These are phyloP conservation scores for Mesoligia furuncula DNA, from an alignment of 2,888 invertebrate genomes.

Conservation along the genomic window DNA sequence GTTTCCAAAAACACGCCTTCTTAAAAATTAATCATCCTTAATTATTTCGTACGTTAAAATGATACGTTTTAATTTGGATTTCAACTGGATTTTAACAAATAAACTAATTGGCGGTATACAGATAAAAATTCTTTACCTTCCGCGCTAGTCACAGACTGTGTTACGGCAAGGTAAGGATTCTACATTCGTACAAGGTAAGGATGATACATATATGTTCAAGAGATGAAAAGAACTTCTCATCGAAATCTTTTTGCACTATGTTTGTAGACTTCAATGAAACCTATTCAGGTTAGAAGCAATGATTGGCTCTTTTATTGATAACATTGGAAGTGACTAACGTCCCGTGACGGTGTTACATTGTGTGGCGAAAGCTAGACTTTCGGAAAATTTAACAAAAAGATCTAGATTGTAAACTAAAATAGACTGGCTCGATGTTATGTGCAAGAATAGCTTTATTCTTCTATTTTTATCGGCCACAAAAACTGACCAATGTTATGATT, in stretches of 20 bases:
- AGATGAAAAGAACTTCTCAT: background rate
- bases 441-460: background rate
- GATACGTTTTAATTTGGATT: too few relatives aligned
- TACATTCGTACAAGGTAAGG: too few relatives aligned
- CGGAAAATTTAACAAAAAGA: conserved; percentile 10
- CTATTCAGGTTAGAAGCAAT: conserved; percentile 20
- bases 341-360: conserved; percentile 1
- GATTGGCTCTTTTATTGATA: conserved; percentile 30
- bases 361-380: conserved; percentile 39
- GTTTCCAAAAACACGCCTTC: too few relatives aligned
- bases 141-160: too few relatives aligned
- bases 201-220: conserved; percentile 5
- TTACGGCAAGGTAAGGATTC: too few relatives aligned
- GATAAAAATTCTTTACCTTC: too few relatives aligned
- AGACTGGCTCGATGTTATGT: background rate
- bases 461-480: background rate
- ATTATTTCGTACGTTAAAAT: too few relatives aligned
- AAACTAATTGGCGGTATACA: too few relatives aligned
- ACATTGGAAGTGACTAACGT: conserved; percentile 4
- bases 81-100: too few relatives aligned
- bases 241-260: conserved; percentile 2
- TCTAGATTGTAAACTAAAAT: conserved; percentile 12
- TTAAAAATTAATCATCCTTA: too few relatives aligned
- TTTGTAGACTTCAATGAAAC: conserved; percentile 26
- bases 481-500: background rate